Evolutionary conservation across 2,113 vertebrate species (phyloP).

Genomic region (Oxyruncus cristatus): DNA sequence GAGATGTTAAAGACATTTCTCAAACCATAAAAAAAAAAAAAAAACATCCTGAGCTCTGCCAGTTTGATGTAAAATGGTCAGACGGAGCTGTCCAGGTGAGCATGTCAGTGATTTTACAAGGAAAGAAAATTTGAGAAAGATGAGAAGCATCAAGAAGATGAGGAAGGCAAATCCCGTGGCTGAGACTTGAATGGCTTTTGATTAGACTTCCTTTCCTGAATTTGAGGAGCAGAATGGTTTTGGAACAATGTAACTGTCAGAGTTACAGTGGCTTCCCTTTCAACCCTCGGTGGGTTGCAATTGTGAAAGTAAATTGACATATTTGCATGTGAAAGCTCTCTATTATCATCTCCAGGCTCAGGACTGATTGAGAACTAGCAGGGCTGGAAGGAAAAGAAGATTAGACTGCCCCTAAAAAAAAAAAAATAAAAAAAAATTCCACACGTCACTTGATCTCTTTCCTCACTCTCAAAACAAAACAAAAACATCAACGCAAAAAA

Average conservation of each 20-base stretch:
- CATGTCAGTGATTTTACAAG: not conserved
- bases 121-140: not conserved
- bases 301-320: conserved; percentile 39
- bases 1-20: not conserved
- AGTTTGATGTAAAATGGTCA: not conserved
- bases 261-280: not conserved
- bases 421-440: not conserved
- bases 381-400: not conserved
- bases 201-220: not conserved
- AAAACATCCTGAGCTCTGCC: not conserved
- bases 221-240: not conserved
- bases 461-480: accelerated
- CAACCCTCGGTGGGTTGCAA: not conserved
- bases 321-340: conserved; percentile 61
- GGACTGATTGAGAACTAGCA: not conserved
- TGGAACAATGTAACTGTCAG: not conserved
- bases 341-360: not conserved
- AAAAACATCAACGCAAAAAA: too few relatives aligned
- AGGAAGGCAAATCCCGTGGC: not conserved
- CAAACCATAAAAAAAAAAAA: not conserved
- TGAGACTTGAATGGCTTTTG: conserved; percentile 22
- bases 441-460: not conserved
- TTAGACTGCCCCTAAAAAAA: not conserved
- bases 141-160: not conserved
- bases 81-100: not conserved